Evolutionary conservation across 2,888 invertebrate genomes (phyloP), one percentile per base, ranked within the genome.

Genomic region (Tupiocoris notatus): DNA sequence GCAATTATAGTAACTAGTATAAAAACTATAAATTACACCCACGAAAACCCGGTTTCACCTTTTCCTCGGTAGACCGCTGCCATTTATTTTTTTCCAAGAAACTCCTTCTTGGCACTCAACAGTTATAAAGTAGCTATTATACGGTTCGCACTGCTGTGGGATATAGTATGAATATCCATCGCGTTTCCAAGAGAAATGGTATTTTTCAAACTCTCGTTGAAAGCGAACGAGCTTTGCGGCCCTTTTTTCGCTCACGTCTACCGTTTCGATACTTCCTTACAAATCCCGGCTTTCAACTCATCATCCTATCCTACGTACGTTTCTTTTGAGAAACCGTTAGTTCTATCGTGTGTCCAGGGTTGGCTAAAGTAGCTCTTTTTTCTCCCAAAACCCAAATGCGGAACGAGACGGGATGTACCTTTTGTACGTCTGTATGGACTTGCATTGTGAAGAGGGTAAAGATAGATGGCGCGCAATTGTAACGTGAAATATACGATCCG

Each of bases 271-370:
- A 39, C 39, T 39, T 65, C 65, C 65, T 65, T 65, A 65, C 65
- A 65, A 65, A 65, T 65, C 65, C 65, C 54, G 9, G 18, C 65
- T 65, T 65, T 39, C 65, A 65, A 65, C 65, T 65, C 65, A 65
- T 65, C 65, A 65, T 65, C 65, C 17, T 65, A 20, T 39, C 12
- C 39, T 39, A 3, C 39, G 39, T 65, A 39, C 39, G 39, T 20
- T 18, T 18, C 39, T 65, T 24, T 39, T 39, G 25, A 63, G 39
- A 20, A 65, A 16, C 65, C 65, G 20, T 39, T 65, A 20, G 12
- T 39, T 12, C 39, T 39, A 39, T 3, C 12, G 12, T 39, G 39
- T 39, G 39, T 39, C 39, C 39, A 39, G 39, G 39, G 6, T 39
- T 39, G 39, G 39, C 6, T 20, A 39, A 18, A 65, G 65, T 65